Conservation (phyloP, 2,888 invertebrate genomes). For the Pegoplata infirma region DNA sequence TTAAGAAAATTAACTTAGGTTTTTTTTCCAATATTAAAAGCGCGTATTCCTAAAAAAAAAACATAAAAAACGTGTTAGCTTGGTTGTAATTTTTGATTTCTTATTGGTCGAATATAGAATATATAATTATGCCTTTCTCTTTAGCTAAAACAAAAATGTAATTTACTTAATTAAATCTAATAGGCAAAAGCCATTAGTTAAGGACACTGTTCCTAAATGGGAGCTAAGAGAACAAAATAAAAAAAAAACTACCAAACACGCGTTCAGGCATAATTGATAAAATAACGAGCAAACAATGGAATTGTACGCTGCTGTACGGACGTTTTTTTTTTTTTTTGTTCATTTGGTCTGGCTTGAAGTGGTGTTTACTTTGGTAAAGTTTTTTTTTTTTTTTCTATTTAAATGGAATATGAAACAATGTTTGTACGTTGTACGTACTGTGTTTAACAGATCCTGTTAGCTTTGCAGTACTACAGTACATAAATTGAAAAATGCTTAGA, state of each 20-base stretch:
- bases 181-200: constrained; percentile 61
- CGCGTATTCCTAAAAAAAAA: constrained; percentile 26
- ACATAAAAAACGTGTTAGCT: constrained; percentile 16
- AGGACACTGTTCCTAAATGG: constrained; percentile 16
- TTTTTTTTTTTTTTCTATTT: too few relatives aligned
- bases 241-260: constrained; percentile 48
- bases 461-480: constrained; percentile 2
- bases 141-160: constrained; percentile 43
- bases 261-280: constrained; percentile 60
- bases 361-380: constrained; percentile 15
- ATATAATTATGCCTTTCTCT: constrained; percentile 48
- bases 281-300: constrained; percentile 58
- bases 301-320: constrained; percentile 6
- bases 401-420: not conserved
- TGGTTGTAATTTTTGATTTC: constrained; percentile 48
- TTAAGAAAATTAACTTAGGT: constrained; percentile 46
- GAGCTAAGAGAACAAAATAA: not conserved
- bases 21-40: constrained; percentile 6
- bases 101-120: constrained; percentile 31
- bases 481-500: constrained; percentile 29
- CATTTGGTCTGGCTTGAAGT: not conserved
- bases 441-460: not conserved
- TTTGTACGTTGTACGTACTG: too few relatives aligned
- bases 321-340: too few relatives aligned
- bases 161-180: constrained; percentile 68